Evolutionary conservation across 2,113 vertebrate genomes (phyloP), one percentile per base, ranked within the genome.

Genomic region (Pelvicachromis taeniatus): DNA sequence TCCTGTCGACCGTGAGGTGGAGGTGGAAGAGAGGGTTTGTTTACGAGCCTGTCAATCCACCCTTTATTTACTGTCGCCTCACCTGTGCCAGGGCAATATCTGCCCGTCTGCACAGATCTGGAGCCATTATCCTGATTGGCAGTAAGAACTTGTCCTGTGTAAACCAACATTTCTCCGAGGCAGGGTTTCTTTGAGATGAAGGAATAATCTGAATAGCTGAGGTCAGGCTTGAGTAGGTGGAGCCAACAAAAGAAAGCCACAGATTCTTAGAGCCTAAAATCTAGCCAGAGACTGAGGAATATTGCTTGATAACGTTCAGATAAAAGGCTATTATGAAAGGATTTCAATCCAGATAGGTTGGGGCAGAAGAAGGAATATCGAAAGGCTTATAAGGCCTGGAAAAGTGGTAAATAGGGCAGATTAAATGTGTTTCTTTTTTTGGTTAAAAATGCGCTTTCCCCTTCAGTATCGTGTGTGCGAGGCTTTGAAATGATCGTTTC

Each of bases 41-140:
- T 95, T 95, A 96, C n/a, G 95, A 95, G 95, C 91, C 94, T 87
- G 90, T 94, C 94, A 87, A 52, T 89, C 90, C 54, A 9, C 17
- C n/a, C 56, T 92, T 95, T 94, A 93, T 96, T 95, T 94, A 97
- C 95, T 91, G 93, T 89, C 80, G 81, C 87, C 93, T 91, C 93
- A 96, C 96, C 97, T 96, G 96, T 93, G 89, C 92, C 92, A 89
- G 93, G 89, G 77, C 79, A 8, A 55, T 77, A 95, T 95, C 85
- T 59, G 91, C 93, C 95, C 91, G 89, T 85, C 82, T 70, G 84
- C 84, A 21, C 59, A 77, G 85, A 17, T 83, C 1, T 14, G 63
- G 23, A 19, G 85, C 91, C 94, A 95, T 95, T 95, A 94, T 78
- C 90, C 89, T 93, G 93, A 95, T 95, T 94, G 93, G 88, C 91